phyloP scores from a whole-genome alignment of 2,113 vertebrate species.

The Lampris incognitus region DNA sequence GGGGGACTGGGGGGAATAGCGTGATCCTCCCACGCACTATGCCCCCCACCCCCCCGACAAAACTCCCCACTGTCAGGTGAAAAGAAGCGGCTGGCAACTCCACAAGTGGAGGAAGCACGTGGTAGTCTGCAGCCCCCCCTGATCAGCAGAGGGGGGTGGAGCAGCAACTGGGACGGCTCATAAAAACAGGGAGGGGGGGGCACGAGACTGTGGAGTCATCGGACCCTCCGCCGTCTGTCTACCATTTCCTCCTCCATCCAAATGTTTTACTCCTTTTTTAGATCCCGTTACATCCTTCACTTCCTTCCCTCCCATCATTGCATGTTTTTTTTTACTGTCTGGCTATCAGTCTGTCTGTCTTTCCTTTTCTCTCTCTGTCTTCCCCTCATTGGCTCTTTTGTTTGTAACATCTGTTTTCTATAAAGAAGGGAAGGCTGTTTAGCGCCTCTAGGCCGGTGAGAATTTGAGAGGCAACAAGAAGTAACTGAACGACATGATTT shows the following conservation, averaged over 20 bases:
- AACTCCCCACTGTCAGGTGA: no score
- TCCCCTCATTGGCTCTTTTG: conserved; percentile 1
- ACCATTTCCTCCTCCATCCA: not conserved
- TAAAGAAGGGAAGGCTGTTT: conserved; percentile 49
- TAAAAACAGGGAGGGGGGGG: no score
- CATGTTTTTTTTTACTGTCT: conserved; percentile 10
- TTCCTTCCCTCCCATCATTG: not conserved
- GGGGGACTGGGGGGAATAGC: no score
- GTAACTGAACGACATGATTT: conserved; percentile 70
- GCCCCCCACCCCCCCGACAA: no score
- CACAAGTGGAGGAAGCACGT: no score
- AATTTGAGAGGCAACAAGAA: conserved; percentile 70
- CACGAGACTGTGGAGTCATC: no score
- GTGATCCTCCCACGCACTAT: no score
- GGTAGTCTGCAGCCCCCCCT: no score
- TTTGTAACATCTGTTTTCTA: conserved; percentile 71
- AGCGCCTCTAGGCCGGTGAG: conserved; percentile 61
- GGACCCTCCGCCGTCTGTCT: not conserved
- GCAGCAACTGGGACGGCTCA: no score
- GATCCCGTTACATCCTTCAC: not conserved
- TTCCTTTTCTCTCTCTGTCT: not conserved
- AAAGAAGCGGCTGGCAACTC: no score
- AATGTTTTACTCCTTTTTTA: not conserved
- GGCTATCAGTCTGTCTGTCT: not conserved
- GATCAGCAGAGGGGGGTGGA: no score